These are phyloP conservation scores for Synodontis membranacea DNA, from an alignment of 2,113 vertebrate species.

Conservation along the genomic window DNA sequence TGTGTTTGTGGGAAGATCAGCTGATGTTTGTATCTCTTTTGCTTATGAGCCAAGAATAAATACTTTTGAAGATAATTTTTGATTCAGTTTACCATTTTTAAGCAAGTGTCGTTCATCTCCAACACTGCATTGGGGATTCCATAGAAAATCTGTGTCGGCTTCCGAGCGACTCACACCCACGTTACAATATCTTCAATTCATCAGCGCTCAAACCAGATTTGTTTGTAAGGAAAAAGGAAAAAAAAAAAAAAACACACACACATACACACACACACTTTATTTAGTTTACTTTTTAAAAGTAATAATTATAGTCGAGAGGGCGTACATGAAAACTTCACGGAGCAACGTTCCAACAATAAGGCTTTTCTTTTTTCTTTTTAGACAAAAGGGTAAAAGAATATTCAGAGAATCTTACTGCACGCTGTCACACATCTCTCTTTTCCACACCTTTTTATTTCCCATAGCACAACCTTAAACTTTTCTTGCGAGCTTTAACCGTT, in stretches of 20 bases:
- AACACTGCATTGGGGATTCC: no score
- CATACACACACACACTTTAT: conserved; percentile 26
- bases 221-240: no score
- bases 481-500: not conserved
- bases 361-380: not conserved
- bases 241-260: not conserved
- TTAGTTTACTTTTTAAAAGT: conserved; percentile 45
- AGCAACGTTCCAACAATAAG: not conserved
- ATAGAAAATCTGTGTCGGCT: no score
- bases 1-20: no score
- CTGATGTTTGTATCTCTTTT: no score
- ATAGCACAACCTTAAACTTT: not conserved
- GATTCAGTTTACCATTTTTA: no score
- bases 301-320: conserved; percentile 33
- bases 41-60: no score
- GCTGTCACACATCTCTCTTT: not conserved
- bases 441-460: not conserved
- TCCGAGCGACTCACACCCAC: no score
- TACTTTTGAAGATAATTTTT: no score
- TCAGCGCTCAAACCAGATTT: not conserved
- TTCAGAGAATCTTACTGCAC: not conserved
- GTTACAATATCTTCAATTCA: not conserved
- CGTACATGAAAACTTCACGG: not conserved
- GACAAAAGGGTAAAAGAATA: not conserved
- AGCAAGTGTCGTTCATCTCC: no score